Evolutionary conservation across 64 coral and sea anemone species (phyloP).

Genomic region (Catalaphyllia jardinei): DNA sequence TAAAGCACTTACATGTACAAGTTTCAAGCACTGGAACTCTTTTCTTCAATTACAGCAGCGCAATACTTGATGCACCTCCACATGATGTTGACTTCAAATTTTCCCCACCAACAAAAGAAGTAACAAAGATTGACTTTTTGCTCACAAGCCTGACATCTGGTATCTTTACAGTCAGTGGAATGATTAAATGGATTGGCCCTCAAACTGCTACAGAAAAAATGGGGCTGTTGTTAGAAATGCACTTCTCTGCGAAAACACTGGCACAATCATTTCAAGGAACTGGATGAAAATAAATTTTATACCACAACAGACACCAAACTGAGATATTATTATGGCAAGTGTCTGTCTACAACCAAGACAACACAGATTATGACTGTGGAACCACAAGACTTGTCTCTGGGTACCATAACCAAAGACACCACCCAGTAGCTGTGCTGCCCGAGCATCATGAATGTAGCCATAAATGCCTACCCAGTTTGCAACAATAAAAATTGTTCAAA

Average conservation of each 20-base stretch:
- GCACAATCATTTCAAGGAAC: conserved; percentile 14
- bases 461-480: conserved; percentile 54
- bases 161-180: too few species aligned
- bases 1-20: conserved; percentile 32
- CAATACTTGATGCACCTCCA: conserved; percentile 26
- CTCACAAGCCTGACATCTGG: too few species aligned
- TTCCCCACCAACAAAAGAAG: conserved; percentile 48
- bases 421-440: conserved; percentile 31
- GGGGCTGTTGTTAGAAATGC: not conserved
- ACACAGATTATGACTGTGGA: conserved; percentile 9
- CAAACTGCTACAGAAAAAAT: conserved; percentile 29
- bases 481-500: conserved; percentile 58
- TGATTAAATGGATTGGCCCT: too few species aligned
- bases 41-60: conserved; percentile 55
- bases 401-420: not conserved
- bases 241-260: not conserved
- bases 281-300: conserved; percentile 41
- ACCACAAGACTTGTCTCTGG: not conserved
- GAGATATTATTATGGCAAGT: conserved; percentile 46
- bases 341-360: conserved; percentile 46
- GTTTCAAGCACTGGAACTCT: conserved; percentile 47
- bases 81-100: conserved; percentile 24
- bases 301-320: conserved; percentile 46
- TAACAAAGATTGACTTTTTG: too few species aligned
- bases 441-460: conserved; percentile 35